These are phyloP conservation scores for Pyrrhosoma nymphula DNA, from an alignment of 2,888 invertebrate genomes.

Conservation along the genomic window DNA sequence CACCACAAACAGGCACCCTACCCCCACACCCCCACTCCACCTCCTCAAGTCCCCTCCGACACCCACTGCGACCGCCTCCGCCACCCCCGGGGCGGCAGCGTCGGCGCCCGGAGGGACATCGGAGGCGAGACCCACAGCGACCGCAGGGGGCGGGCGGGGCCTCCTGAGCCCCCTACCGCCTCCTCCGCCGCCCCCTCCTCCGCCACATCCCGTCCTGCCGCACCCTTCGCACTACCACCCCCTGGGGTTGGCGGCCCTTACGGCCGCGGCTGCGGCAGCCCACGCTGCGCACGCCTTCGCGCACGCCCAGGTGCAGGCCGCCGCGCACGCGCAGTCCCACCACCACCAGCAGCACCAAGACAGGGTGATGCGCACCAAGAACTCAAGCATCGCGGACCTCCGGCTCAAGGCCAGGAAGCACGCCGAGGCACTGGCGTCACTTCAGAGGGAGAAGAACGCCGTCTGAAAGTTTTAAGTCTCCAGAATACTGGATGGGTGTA, in stretches of 20 bases:
- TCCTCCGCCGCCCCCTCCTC: constrained; percentile 70
- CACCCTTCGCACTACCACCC: constrained; percentile 73
- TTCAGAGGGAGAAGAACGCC: constrained; percentile 71
- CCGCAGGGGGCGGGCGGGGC: background rate
- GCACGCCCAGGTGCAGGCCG: constrained; percentile 80
- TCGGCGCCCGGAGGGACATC: background rate
- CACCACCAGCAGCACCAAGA: constrained; percentile 75
- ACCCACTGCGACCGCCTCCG: background rate
- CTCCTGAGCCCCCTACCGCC: constrained; percentile 69
- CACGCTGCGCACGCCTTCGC: constrained; percentile 79
- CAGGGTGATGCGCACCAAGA: constrained; percentile 82
- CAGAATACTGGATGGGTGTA: background rate
- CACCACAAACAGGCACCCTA: constrained; percentile 78
- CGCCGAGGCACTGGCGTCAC: constrained; percentile 88
- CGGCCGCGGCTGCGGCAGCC: constrained; percentile 82
- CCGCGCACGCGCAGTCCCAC: constrained; percentile 79
- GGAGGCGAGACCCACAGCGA: background rate
- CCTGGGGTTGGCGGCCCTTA: constrained; percentile 79
- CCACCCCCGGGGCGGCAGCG: background rate
- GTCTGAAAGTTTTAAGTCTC: constrained; percentile 11
- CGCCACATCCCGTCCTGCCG: constrained; percentile 72
- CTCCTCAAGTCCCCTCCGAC: constrained; percentile 78
- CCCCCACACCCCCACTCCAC: constrained; percentile 83
- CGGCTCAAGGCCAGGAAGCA: constrained; percentile 95
- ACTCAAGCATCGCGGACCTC: constrained; percentile 96